phyloP scores from a whole-genome alignment of 2,113 vertebrate genomes.

The Esox niger region DNA sequence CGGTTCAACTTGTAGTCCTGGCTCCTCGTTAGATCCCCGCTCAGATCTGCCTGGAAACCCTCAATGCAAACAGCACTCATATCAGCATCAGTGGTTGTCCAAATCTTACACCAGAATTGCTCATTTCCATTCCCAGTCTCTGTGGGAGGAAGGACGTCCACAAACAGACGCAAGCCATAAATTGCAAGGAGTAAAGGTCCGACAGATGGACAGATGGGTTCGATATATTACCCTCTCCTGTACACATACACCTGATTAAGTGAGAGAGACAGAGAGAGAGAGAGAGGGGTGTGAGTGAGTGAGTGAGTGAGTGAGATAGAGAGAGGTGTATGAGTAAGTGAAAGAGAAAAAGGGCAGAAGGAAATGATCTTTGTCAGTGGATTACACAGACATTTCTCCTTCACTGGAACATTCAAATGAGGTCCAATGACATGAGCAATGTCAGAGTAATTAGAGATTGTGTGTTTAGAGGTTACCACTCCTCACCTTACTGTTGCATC shows the following conservation, averaged over 20 bases:
- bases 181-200: conserved; percentile 67
- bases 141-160: conserved; percentile 60
- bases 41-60: conserved; percentile 54
- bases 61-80: conserved; percentile 57
- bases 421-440: conserved; percentile 57
- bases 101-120: conserved; percentile 53
- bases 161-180: conserved; percentile 62
- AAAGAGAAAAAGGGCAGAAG: conserved; percentile 47
- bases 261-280: conserved; percentile 32
- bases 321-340: no score
- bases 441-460: conserved; percentile 67
- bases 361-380: conserved; percentile 72
- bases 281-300: no score
- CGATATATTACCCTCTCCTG: conserved; percentile 62
- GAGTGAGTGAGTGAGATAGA: conserved; percentile 11
- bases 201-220: conserved; percentile 73
- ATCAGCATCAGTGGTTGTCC: conserved; percentile 47
- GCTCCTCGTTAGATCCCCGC: conserved; percentile 56
- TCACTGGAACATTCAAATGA: conserved; percentile 71
- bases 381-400: conserved; percentile 69
- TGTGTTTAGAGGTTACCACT: conserved; percentile 56
- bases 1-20: conserved; percentile 60
- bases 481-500: conserved; percentile 45
- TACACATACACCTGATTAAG: conserved; percentile 60
- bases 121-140: conserved; percentile 51